These are phyloP conservation scores for Diachrysia chrysitis DNA, from an alignment of 2,888 invertebrate genomes.

Conservation along the genomic window DNA sequence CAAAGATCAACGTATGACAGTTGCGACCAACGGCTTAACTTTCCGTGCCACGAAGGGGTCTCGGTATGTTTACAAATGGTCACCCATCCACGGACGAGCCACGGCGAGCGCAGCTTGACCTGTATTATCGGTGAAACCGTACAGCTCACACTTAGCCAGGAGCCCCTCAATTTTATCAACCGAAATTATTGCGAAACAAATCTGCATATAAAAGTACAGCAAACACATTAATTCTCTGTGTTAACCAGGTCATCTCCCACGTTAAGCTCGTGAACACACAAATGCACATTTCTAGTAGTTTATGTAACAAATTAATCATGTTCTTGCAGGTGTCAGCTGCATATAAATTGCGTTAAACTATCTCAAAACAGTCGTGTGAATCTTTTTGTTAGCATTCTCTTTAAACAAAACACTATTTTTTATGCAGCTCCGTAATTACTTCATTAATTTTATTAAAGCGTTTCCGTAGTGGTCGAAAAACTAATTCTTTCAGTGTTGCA, in stretches of 20 bases:
- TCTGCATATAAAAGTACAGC: too few relatives aligned
- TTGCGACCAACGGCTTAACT: too few relatives aligned
- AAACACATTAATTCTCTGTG: too few relatives aligned
- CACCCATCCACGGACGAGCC: too few relatives aligned
- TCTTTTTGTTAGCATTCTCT: slow-evolving; percentile 7
- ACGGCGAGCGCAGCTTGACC: too few relatives aligned
- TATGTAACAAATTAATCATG: slow-evolving; percentile 25
- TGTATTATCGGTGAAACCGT: too few relatives aligned
- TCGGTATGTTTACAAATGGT: too few relatives aligned
- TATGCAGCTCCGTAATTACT: not conserved
- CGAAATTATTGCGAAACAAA: too few relatives aligned
- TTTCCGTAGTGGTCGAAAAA: not conserved
- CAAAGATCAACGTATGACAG: too few relatives aligned
- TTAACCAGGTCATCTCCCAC: slow-evolving; percentile 2
- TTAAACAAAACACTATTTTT: slow-evolving; percentile 24
- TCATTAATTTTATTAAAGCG: not conserved
- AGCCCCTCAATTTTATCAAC: too few relatives aligned
- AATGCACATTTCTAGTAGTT: slow-evolving; percentile 4
- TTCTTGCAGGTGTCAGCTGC: slow-evolving; percentile 23
- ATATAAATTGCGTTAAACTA: slow-evolving; percentile 17
- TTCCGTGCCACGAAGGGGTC: too few relatives aligned
- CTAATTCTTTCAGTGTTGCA: not conserved
- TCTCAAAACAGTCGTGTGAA: slow-evolving; percentile 23
- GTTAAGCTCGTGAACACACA: not conserved
- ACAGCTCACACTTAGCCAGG: too few relatives aligned